Base-by-base conservation (phyloP, 2,113 vertebrate genomes). In the Solea senegalensis region DNA sequence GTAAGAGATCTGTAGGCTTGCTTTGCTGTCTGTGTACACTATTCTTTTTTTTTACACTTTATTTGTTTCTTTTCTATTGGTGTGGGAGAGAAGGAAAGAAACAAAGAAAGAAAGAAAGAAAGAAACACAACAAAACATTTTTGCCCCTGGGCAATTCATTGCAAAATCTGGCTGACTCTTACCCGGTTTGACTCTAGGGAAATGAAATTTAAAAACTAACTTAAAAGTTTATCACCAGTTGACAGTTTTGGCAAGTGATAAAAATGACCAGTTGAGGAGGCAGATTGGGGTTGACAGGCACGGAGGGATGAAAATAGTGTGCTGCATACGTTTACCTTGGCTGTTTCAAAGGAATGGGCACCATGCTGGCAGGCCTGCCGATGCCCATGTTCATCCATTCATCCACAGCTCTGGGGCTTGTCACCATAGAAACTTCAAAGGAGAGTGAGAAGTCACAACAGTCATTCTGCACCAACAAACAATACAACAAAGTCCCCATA, bases 171-270 rank as follows among this genome's bases (percentile, higher is more conserved):
- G 77, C 86, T 85, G 86, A 85, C 82, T 90, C 77, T 75, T 82
- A 85, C 81, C 86, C 74, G 8, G 70, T 78, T 77, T 72, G 76
- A 83, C 86, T 92, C 83, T 50, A 21, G 86, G 87, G 84, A 87
- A 84, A 86, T 78, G 76, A 75, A 87, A 88, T 91, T 86, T 85
- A 76, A 85, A 91, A 92, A 82, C 69, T 56, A 86, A 82, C 89
- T 89, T 88, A 86, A 90, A 92, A 93, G 91, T 92, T 92, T 88
- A 84, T 69, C 89, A 86, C 73, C 85, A 61, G 84, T 92, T 91
- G 90, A 88, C 87, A 88, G 87, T 78, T 92, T 87, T 92, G 89
- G 91, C 89, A 89, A 83, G 81, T 89, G 90, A 92, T 92, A 84
- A 92, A 92, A 92, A 91, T 92, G 89, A 91, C 89, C 86, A 74